Evolutionary conservation across 1,140 invertebrate species (phyloP).

Genomic region (Mya arenaria): DNA sequence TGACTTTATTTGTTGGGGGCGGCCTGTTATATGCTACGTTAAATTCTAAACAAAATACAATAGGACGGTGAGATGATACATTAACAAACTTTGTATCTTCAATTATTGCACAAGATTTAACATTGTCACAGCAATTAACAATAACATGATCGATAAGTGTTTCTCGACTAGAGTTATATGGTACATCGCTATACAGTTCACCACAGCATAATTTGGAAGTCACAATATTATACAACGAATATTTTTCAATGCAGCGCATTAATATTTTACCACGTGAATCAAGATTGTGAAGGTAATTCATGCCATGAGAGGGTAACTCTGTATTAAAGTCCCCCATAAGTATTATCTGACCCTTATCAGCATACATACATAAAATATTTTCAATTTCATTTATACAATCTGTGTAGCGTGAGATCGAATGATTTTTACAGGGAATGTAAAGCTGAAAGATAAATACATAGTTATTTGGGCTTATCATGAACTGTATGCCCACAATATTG

Average conservation of each 20-base stretch:
- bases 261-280: not conserved
- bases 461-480: not conserved
- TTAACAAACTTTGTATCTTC: not conserved
- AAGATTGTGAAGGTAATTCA: too few relatives aligned
- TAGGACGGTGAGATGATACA: not conserved
- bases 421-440: conserved; percentile 4
- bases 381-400: not conserved
- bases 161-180: not conserved
- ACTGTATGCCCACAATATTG: not conserved
- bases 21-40: not conserved
- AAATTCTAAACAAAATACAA: not conserved
- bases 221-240: too few relatives aligned
- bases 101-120: not conserved
- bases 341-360: not conserved
- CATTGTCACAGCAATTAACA: not conserved
- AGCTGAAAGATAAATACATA: not conserved
- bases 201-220: not conserved
- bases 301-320: not conserved
- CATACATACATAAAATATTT: not conserved
- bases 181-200: not conserved
- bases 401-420: not conserved
- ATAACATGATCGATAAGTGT: not conserved
- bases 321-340: not conserved
- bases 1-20: too few relatives aligned
- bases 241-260: too few relatives aligned